phyloP scores from a whole-genome alignment of 2,888 invertebrate genomes.

The Paralinhomoeus sp. region DNA sequence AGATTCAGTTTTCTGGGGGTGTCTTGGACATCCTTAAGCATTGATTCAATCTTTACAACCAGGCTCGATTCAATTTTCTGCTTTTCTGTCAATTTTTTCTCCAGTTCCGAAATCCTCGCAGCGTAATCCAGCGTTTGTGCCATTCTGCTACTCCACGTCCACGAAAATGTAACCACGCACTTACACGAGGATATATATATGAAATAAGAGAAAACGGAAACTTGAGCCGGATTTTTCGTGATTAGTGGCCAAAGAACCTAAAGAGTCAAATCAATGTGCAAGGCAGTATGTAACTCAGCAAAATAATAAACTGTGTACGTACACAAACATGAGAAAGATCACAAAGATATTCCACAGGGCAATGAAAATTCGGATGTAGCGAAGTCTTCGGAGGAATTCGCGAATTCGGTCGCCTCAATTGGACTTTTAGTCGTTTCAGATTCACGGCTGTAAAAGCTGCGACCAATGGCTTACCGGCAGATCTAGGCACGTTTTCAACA shows the following conservation, averaged over 20 bases:
- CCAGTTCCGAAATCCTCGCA: too few species aligned
- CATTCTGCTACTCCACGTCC: too few species aligned
- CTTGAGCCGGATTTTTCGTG: too few species aligned
- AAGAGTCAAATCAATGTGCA: background rate
- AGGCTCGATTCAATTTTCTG: too few species aligned
- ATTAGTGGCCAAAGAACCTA: conserved; percentile 15
- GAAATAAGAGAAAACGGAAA: too few species aligned
- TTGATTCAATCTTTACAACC: too few species aligned
- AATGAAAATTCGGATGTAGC: conserved; percentile 29
- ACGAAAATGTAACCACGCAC: background rate
- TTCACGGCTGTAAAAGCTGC: too few species aligned
- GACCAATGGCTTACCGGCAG: background rate
- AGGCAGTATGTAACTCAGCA: background rate
- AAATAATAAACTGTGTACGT: conserved; percentile 13
- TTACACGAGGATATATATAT: background rate
- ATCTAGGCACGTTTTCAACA: background rate
- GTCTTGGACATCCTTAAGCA: too few species aligned
- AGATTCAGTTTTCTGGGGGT: too few species aligned
- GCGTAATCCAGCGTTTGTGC: background rate
- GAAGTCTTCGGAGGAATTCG: conserved; percentile 28
- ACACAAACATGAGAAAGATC: conserved; percentile 31
- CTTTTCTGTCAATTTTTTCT: too few species aligned
- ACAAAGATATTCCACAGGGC: conserved; percentile 30
- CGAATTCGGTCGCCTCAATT: conserved; percentile 26
- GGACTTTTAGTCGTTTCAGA: too few species aligned